Evolutionary conservation across 1,140 invertebrate species (phyloP).

Genomic region (Spodoptera litura): DNA sequence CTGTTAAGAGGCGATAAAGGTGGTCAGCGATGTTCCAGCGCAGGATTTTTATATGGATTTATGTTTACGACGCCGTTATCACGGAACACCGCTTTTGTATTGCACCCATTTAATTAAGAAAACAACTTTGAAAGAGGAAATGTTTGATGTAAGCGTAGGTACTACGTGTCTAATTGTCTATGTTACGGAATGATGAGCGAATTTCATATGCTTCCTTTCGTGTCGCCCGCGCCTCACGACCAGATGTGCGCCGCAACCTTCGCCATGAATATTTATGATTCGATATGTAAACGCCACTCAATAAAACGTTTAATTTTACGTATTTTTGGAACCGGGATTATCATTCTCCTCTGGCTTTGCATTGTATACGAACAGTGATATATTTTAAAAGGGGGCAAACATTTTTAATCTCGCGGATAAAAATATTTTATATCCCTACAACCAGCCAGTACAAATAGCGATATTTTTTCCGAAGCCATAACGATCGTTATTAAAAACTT

Average conservation of each 20-base stretch:
- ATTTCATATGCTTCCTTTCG: conserved; percentile 16
- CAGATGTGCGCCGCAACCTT: conserved; percentile 53
- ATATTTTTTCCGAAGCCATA: conserved; percentile 58
- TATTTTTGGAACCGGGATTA: conserved; percentile 21
- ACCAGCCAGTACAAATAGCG: conserved; percentile 20
- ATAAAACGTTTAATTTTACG: conserved; percentile 56
- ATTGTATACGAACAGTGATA: conserved; percentile 13
- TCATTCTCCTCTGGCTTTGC: conserved; percentile 7
- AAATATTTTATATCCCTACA: conserved; percentile 18
- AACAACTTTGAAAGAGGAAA: conserved; percentile 23
- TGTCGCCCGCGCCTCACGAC: conserved; percentile 26
- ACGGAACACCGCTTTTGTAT: conserved; percentile 2
- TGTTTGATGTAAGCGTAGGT: conserved; percentile 13
- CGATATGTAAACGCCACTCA: conserved; percentile 59
- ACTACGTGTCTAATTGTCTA: conserved; percentile 15
- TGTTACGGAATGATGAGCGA: conserved; percentile 36
- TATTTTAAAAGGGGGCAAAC: conserved; percentile 13
- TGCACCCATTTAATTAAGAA: conserved; percentile 22
- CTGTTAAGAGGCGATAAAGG: conserved; percentile 45
- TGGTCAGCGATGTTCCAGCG: conserved; percentile 19
- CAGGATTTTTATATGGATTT: conserved; percentile 37
- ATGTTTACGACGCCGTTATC: conserved; percentile 39
- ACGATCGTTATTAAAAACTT: conserved; percentile 73
- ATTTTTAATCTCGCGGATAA: conserved; percentile 34
- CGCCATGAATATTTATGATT: conserved; percentile 62